Base-by-base conservation (phyloP, 2,113 vertebrate species). In the Datnioides undecimradiatus region DNA sequence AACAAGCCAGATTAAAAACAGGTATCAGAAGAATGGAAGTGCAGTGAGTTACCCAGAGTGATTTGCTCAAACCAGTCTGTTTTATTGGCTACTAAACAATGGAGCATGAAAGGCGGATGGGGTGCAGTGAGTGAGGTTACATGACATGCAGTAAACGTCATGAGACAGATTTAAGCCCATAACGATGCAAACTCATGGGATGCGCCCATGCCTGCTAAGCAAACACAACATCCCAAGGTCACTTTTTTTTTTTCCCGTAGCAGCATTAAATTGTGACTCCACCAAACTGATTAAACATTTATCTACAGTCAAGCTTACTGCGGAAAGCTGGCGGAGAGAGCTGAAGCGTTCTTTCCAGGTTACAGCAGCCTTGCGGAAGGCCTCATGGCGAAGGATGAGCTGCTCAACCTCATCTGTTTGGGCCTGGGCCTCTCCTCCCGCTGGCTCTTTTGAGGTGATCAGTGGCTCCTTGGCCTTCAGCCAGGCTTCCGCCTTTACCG, bases 331-430 rank as follows among this genome's bases (percentile, higher is more conserved):
- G 80, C 96, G 95, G 77, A 97, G 95, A 0, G 95, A 95, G 9
- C 94, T 94, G 91, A 98, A 97, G 43, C 97, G 96, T 79, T 97
- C 97, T 86, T 97, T 97, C 97, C 97, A 97, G 65, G 96, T 95
- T 43, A 95, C 94, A 0, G 96, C 97, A 0, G 96, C 95, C 85
- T 98, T 98, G 88, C 97, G 96, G 83, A 98, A 98, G 78, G 96
- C 97, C 85, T 98, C 96, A 0, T 98, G 97, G 45, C 97, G 94
- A 88, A 97, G 97, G 94, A 98, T 97, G 93, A 98, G 95, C 89
- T 95, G 96, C 89, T 98, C 97, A 5, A 97, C 97, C 84, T 98
- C 97, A 0, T 97, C 97, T 3, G 95, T 95, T 1, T 96, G 96
- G 78, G 93, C 84, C 12, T 93, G 96, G 84, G 96, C 93, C 82